These are phyloP conservation scores for Ictalurus furcatus DNA, from an alignment of 2,113 vertebrate genomes.

Conservation along the genomic window DNA sequence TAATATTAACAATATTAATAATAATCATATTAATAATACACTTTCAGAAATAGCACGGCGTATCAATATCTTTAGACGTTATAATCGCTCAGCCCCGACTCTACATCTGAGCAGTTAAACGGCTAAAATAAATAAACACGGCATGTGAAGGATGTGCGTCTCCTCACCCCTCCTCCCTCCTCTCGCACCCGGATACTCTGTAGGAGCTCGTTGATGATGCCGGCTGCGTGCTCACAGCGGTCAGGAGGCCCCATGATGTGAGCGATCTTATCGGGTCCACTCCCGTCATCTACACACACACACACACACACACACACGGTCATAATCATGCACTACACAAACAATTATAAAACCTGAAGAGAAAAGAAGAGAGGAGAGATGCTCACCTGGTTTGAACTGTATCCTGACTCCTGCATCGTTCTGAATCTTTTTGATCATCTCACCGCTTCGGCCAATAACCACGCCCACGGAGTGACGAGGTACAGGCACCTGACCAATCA, in stretches of 20 bases:
- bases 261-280: constrained; percentile 87
- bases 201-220: constrained; percentile 88
- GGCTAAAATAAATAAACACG: neutral
- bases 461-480: constrained; percentile 90
- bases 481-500: constrained; percentile 79
- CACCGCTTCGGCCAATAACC: constrained; percentile 86
- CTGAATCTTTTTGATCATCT: constrained; percentile 97
- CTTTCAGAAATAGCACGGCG: neutral
- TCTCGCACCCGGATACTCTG: constrained; percentile 84
- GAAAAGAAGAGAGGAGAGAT: neutral
- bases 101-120: neutral
- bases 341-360: neutral
- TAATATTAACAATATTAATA: no score
- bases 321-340: neutral
- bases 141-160: neutral
- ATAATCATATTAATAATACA: neutral
- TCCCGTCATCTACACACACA: constrained; percentile 80
- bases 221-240: constrained; percentile 87
- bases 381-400: constrained; percentile 90
- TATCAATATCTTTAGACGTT: no score
- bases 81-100: no score
- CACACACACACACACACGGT: neutral
- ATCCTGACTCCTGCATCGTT: constrained; percentile 89
- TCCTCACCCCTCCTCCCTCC: constrained; percentile 68
- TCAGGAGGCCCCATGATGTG: constrained; percentile 91